Base-by-base conservation (phyloP, 2,113 vertebrate genomes). In the Vanacampus margaritifer region DNA sequence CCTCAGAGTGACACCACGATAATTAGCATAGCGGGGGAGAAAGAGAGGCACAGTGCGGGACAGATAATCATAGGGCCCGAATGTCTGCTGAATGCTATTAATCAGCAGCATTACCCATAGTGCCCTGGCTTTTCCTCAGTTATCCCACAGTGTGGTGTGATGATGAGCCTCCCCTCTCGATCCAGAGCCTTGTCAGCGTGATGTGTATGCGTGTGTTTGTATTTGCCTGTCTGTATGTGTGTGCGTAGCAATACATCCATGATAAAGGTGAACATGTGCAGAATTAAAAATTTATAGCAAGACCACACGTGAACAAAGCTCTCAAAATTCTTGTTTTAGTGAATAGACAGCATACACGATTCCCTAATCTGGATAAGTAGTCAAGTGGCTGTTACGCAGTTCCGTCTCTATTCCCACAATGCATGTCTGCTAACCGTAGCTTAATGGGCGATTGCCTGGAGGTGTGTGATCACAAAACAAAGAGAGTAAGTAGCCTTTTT, bases 11-110 rank as follows among this genome's bases (percentile, higher is more conserved):
- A 87, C 86, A 78, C 69, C 82, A 88, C 82, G 85, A 86, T 89
- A 89, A 89, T 90, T 87, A 88, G 86, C 86, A 82, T 89, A 86
- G 86, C 70, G 60, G 83, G 82, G 83, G 84, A 28, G 45, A 79
- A 84, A 84, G 84, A 84, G 80, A 62, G 65, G 67, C 78, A 48
- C 86, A 78, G 85, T 79, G 81, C 68, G 68, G 74, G 79, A 79
- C 77, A 83, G 86, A 90, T 90, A 88, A 90, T 89, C 86, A 86
- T 81, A 85, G 85, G 63, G 78, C 82, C 84, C 86, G 89, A 89
- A 89, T 89, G 83, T 90, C 84, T 82, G 76, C 80, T 90, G 87
- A 90, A 89, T 87, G 87, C 85, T 85, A 85, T 90, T 89, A 89
- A 90, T 90, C 89, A 89, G 87, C 81, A 80, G 82, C 83, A 86